Conservation (phyloP, 2,888 invertebrate species). For the Ellobium chinense region DNA sequence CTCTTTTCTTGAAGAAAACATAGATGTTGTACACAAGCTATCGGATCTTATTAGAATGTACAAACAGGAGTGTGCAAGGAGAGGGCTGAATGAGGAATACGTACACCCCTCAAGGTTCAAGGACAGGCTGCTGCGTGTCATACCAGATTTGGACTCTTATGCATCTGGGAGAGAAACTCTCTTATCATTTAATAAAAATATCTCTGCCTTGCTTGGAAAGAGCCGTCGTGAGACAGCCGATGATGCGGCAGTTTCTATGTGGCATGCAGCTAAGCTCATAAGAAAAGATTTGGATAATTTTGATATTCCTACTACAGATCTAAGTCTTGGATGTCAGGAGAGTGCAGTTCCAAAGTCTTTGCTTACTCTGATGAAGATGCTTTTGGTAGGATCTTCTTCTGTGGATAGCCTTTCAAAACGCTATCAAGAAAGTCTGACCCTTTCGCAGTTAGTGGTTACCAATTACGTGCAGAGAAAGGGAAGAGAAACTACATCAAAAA, state of each 20-base stretch:
- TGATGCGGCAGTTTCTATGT: background rate
- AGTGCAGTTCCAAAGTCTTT: background rate
- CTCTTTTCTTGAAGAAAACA: background rate
- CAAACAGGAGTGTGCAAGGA: too few species aligned
- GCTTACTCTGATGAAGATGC: background rate
- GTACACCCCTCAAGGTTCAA: background rate
- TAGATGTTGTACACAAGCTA: background rate
- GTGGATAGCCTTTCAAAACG: background rate
- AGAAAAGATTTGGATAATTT: background rate
- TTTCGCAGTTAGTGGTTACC: background rate
- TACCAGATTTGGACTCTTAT: background rate
- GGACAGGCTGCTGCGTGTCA: background rate
- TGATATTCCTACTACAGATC: background rate
- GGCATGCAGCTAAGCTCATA: background rate
- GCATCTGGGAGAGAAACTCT: background rate
- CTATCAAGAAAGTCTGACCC: background rate
- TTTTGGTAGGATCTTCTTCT: background rate
- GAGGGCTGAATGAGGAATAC: background rate
- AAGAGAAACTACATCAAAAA: background rate
- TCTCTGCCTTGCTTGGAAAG: background rate
- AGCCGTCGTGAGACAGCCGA: background rate
- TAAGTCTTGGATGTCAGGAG: background rate
- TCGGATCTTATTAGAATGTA: background rate
- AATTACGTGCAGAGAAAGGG: background rate
- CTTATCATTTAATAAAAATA: background rate